phyloP scores from a whole-genome alignment of 2,888 invertebrate genomes.

The Suillia variegata region DNA sequence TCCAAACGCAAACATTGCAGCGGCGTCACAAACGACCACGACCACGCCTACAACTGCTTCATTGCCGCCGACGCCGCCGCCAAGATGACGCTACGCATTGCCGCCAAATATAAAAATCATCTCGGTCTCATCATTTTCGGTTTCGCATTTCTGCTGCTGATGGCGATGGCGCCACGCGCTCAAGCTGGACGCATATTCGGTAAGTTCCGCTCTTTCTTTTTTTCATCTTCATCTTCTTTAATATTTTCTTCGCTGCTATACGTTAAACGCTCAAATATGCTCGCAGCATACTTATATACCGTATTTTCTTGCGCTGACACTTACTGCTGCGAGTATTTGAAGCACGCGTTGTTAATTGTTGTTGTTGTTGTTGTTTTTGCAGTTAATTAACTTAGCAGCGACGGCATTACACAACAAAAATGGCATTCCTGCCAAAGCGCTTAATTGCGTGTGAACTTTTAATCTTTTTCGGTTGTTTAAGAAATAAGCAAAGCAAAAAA shows the following conservation, averaged over 20 bases:
- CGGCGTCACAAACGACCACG: too few relatives aligned
- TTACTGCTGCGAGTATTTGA: not conserved
- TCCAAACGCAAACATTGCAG: too few relatives aligned
- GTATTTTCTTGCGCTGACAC: not conserved
- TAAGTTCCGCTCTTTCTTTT: conserved; percentile 46
- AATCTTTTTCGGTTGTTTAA: too few relatives aligned
- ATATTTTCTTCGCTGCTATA: not conserved
- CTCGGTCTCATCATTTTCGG: conserved; percentile 60
- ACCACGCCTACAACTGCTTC: conserved; percentile 43
- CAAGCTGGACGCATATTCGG: conserved; percentile 60
- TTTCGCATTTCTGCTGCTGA: conserved; percentile 47
- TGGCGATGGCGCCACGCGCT: conserved; percentile 44
- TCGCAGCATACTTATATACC: not conserved
- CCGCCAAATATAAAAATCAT: conserved; percentile 58
- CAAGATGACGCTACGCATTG: conserved; percentile 58
- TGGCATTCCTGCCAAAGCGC: conserved; percentile 48
- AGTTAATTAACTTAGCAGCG: conserved; percentile 46
- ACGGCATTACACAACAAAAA: conserved; percentile 48
- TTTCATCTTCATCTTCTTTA: too few relatives aligned
- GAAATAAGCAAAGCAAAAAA: too few relatives aligned
- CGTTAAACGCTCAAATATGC: not conserved
- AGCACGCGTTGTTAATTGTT: not conserved
- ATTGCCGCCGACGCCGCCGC: conserved; percentile 5
- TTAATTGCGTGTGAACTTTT: conserved; percentile 25
- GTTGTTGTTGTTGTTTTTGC: conserved; percentile 16